Conservation (phyloP, 2,888 invertebrate species). For the Diaphora mendica region DNA sequence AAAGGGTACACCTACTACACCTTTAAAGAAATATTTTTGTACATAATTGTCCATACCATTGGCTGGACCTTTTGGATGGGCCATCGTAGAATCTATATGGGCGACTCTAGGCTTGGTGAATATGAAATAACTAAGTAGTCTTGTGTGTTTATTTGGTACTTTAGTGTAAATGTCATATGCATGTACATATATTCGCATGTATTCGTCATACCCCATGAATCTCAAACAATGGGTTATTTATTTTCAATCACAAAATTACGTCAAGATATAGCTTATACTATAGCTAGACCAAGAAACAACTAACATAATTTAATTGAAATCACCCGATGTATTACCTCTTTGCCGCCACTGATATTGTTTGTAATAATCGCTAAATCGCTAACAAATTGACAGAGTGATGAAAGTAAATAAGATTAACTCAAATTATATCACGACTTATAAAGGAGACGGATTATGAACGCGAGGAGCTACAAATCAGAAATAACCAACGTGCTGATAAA, state of each 20-base stretch:
- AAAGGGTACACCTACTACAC: too few relatives aligned
- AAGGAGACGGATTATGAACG: conserved; percentile 48
- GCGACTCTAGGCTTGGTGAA: neutral
- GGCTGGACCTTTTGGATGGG: neutral
- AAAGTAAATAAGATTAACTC: conserved; percentile 55
- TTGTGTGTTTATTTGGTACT: neutral
- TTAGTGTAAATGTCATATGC: neutral
- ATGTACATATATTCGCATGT: neutral
- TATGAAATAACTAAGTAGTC: neutral
- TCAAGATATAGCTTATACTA: neutral
- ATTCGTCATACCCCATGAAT: neutral
- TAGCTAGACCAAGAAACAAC: neutral
- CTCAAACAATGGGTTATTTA: neutral
- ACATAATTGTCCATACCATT: too few relatives aligned
- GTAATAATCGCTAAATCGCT: conserved; percentile 37
- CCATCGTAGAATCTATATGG: neutral
- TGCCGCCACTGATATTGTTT: conserved; percentile 37
- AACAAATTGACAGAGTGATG: conserved; percentile 46
- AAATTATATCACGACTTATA: conserved; percentile 49
- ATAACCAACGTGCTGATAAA: conserved; percentile 53
- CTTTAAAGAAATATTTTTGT: too few relatives aligned
- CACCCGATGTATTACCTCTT: conserved; percentile 21
- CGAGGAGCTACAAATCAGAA: conserved; percentile 45
- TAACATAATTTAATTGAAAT: conserved; percentile 22
- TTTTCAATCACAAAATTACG: neutral